Evolutionary conservation across 1,140 invertebrate species (phyloP).

Genomic region (Sminthurinus signatus): DNA sequence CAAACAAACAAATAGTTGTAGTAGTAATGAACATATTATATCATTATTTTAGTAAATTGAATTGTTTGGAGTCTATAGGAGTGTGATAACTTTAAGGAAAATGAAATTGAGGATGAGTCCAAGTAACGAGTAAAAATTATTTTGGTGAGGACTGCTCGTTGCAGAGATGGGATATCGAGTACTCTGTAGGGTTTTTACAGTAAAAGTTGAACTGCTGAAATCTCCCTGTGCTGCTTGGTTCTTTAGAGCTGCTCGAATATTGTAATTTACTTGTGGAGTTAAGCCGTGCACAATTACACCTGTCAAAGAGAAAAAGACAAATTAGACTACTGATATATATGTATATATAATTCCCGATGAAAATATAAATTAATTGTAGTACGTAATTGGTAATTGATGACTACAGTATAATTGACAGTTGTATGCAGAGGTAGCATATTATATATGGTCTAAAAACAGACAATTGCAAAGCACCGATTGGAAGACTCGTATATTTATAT

Average conservation of each 20-base stretch:
- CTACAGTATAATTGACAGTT: no score
- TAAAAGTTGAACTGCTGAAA: not conserved
- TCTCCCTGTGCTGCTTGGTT: constrained; percentile 34
- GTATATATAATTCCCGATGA: not conserved
- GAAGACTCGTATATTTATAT: no score
- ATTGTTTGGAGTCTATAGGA: constrained; percentile 12
- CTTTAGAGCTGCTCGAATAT: constrained; percentile 31
- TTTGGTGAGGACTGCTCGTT: constrained; percentile 14
- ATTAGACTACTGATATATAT: not conserved
- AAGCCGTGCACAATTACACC: constrained; percentile 36
- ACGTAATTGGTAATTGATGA: no score
- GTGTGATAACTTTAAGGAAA: constrained; percentile 20
- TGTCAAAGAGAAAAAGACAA: constrained; percentile 9
- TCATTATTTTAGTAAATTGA: no score
- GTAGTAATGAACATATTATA: no score
- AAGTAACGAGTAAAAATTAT: not conserved
- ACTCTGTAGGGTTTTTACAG: constrained; percentile 17
- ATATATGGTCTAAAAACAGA: no score
- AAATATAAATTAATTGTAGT: no score
- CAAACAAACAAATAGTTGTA: no score
- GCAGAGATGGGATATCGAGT: constrained; percentile 20
- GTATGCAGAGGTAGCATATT: no score
- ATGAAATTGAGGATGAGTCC: constrained; percentile 17
- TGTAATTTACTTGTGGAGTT: constrained; percentile 36
- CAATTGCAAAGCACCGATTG: no score